Conservation (phyloP, 2,888 invertebrate genomes). For the Troilus luridus region DNA sequence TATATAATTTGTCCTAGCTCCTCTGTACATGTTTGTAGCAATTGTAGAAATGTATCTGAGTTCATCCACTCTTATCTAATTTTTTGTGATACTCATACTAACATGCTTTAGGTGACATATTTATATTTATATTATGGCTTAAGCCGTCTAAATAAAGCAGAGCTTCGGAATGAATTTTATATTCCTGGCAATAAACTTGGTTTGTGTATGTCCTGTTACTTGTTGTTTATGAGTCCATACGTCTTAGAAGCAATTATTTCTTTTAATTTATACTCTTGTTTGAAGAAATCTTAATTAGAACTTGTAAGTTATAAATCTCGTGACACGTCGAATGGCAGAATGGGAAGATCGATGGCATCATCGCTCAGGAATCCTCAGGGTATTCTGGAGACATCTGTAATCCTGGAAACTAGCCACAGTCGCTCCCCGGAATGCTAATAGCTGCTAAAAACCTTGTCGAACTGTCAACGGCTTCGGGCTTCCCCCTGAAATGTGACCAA, state of each 20-base stretch:
- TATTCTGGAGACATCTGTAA: constrained; percentile 48
- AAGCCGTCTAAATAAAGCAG: not conserved
- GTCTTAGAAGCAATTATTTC: not conserved
- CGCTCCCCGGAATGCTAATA: constrained; percentile 34
- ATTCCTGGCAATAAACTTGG: not conserved
- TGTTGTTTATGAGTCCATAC: not conserved
- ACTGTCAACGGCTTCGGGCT: constrained; percentile 19
- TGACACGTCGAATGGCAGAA: not conserved
- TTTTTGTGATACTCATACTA: too few relatives aligned
- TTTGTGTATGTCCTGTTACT: not conserved
- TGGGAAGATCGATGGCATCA: not conserved
- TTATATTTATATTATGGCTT: not conserved
- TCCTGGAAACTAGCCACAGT: constrained; percentile 44
- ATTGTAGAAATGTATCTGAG: too few relatives aligned
- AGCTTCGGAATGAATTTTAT: not conserved
- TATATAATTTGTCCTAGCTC: too few relatives aligned
- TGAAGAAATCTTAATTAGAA: constrained; percentile 8
- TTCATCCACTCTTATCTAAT: not conserved
- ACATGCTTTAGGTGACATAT: too few relatives aligned
- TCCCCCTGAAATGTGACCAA: not conserved
- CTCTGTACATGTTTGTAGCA: too few relatives aligned
- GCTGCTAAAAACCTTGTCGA: constrained; percentile 25
- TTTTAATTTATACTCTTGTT: not conserved
- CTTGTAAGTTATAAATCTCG: not conserved
- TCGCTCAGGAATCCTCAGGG: not conserved